phyloP scores from a whole-genome alignment of 2,797 vertebrate genomes.

The Lacerta viridis region DNA sequence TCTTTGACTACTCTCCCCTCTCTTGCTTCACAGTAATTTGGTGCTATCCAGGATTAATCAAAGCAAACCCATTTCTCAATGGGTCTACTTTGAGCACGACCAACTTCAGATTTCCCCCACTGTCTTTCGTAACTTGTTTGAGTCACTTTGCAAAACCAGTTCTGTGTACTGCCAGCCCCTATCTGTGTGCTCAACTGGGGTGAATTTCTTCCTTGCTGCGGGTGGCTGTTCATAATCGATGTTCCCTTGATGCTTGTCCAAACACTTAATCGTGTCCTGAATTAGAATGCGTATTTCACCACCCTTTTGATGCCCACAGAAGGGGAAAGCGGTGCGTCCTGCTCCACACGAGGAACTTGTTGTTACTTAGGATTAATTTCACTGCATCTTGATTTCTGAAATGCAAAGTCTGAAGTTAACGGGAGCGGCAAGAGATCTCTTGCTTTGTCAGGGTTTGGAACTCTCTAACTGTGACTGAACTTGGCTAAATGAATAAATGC shows the following conservation, averaged over 20 bases:
- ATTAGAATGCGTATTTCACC: background rate
- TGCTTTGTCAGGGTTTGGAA: background rate
- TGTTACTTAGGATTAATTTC: background rate
- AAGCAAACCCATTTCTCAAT: too few relatives aligned
- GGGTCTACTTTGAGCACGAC: too few relatives aligned
- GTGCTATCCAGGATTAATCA: too few relatives aligned
- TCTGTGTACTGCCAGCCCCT: too few relatives aligned
- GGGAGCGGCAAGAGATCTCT: background rate
- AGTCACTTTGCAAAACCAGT: too few relatives aligned
- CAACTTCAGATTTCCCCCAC: too few relatives aligned
- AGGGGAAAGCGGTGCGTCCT: too few relatives aligned
- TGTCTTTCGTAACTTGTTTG: too few relatives aligned
- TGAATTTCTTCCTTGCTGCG: background rate
- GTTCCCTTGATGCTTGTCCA: background rate
- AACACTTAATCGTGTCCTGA: background rate
- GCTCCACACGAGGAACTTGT: background rate
- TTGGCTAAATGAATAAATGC: background rate
- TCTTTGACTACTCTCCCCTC: too few relatives aligned
- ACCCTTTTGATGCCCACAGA: background rate
- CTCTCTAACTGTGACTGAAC: background rate
- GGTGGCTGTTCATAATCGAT: background rate
- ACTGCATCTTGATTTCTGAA: background rate
- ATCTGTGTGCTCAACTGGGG: background rate
- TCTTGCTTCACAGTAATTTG: too few relatives aligned
- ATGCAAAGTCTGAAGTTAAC: too few relatives aligned